phyloP scores from a whole-genome alignment of 2,113 vertebrate species.

The Tragelaphus strepsiceros region DNA sequence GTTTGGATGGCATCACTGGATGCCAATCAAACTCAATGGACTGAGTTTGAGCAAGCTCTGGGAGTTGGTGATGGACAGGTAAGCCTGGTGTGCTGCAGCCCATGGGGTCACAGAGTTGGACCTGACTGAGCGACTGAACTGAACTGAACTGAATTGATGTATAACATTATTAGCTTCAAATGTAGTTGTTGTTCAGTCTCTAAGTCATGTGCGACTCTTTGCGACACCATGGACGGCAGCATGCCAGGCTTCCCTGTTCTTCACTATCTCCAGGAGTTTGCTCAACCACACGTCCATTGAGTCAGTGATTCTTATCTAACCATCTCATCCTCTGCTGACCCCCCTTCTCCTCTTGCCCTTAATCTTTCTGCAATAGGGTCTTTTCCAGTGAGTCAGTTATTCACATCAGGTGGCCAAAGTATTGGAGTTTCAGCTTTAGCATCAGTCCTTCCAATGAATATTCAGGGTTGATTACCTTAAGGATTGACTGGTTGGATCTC shows the following conservation, averaged over 20 bases:
- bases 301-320: not conserved
- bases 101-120: not conserved
- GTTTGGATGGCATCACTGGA: not conserved
- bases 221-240: accelerated
- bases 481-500: not conserved
- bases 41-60: not conserved
- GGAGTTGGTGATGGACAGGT: not conserved
- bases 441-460: not conserved
- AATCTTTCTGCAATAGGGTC: not conserved
- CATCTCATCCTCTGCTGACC: not conserved
- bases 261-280: not conserved
- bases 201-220: not conserved
- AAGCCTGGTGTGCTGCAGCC: not conserved
- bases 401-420: not conserved
- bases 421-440: not conserved
- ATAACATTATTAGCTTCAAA: not conserved
- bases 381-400: not conserved
- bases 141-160: not conserved
- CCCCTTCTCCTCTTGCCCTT: not conserved
- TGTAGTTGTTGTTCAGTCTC: not conserved
- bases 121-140: not conserved
- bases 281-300: not conserved
- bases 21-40: too few relatives aligned
- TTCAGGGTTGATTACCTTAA: not conserved
- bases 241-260: not conserved